Evolutionary conservation across 2,113 vertebrate genomes (phyloP).

Genomic region (Nyctibius bracteatus): DNA sequence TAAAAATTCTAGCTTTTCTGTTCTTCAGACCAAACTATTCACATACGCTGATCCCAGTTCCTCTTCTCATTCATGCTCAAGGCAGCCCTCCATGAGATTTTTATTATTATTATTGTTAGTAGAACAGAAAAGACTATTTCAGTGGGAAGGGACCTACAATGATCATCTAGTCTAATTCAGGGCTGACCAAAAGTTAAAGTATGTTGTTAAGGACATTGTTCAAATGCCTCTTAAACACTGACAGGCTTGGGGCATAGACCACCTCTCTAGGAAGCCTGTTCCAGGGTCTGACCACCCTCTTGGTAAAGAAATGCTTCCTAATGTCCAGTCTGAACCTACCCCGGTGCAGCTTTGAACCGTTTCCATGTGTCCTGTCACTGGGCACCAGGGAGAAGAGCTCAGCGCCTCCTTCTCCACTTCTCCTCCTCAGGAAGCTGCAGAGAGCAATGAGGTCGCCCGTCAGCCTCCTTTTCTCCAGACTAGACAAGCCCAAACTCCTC

Average conservation of each 20-base stretch:
- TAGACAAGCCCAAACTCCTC: not conserved
- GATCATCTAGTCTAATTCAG: not conserved
- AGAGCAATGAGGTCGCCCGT: not conserved
- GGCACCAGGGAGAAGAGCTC: not conserved
- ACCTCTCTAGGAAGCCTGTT: not conserved
- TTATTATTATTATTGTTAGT: not conserved
- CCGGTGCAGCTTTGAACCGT: not conserved
- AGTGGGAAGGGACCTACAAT: not conserved
- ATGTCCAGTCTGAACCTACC: not conserved
- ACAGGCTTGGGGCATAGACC: not conserved
- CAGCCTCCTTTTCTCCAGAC: not conserved
- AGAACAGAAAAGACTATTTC: not conserved
- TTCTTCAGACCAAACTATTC: not conserved
- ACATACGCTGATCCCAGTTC: not conserved
- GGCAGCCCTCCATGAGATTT: not conserved
- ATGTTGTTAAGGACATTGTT: not conserved
- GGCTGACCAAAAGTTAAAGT: not conserved
- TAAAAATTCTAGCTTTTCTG: not conserved
- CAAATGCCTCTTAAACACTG: not conserved
- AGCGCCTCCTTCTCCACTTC: not conserved
- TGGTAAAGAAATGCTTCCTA: not conserved
- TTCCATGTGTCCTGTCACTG: rapidly evolving
- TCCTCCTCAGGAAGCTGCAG: not conserved
- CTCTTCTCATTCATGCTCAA: not conserved
- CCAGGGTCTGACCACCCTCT: not conserved